Evolutionary conservation across 37 sponge, comb jelly and placozoan species (phyloP).

Genomic region (Corticium candelabrum): DNA sequence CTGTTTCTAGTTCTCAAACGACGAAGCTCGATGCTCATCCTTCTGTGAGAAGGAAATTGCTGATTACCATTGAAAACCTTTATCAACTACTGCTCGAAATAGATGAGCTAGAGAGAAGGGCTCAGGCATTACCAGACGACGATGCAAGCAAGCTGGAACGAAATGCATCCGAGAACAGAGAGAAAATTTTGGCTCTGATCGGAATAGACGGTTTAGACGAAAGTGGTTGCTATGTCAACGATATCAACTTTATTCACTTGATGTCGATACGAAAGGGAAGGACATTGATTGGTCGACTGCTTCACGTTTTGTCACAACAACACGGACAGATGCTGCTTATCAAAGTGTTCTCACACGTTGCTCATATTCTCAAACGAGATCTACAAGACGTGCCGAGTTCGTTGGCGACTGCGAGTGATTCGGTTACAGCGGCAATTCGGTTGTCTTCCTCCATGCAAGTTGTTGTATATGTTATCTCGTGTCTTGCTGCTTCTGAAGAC

Average conservation of each 20-base stretch:
- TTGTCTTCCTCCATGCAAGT: too few relatives aligned
- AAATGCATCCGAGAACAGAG: neutral
- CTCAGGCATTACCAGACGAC: neutral
- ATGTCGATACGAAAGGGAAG: neutral
- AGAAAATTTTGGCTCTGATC: constrained; percentile 1
- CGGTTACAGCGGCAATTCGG: too few relatives aligned
- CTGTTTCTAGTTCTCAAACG: neutral
- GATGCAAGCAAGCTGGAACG: too few relatives aligned
- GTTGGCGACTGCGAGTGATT: too few relatives aligned
- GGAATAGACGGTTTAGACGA: too few relatives aligned
- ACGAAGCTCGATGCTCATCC: neutral
- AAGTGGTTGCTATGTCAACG: neutral
- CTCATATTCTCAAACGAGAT: too few relatives aligned
- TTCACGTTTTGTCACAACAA: too few relatives aligned
- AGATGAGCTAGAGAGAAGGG: neutral
- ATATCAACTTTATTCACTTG: neutral
- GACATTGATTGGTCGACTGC: neutral
- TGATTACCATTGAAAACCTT: neutral
- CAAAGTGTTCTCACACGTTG: too few relatives aligned
- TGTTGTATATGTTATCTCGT: too few relatives aligned
- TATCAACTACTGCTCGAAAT: neutral
- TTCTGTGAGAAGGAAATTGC: neutral
- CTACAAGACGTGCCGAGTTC: too few relatives aligned
- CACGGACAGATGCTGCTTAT: too few relatives aligned
- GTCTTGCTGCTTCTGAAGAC: too few relatives aligned